Conservation (phyloP, 2,888 invertebrate genomes). For the Aquatica leii region DNA sequence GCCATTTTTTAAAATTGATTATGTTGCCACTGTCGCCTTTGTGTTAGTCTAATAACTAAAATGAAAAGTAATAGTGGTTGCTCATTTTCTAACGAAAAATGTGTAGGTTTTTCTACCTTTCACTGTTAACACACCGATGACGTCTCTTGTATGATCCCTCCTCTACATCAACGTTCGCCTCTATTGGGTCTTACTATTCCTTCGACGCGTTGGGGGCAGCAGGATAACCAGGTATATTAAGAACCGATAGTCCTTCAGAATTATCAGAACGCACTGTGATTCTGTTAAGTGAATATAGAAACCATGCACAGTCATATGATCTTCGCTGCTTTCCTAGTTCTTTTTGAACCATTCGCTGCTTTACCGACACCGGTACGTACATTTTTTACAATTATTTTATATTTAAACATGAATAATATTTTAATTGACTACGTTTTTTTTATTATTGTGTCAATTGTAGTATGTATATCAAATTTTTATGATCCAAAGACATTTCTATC, state of each 20-base stretch:
- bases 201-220: constrained; percentile 23
- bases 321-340: constrained; percentile 1
- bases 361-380: background rate
- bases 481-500: too few species aligned
- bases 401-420: too few species aligned
- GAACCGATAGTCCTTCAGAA: constrained; percentile 23
- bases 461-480: too few species aligned
- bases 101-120: constrained; percentile 23
- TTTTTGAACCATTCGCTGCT: background rate
- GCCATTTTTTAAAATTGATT: too few species aligned
- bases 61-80: too few species aligned
- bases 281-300: constrained; percentile 10
- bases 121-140: constrained; percentile 25
- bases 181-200: constrained; percentile 24
- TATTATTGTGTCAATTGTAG: too few species aligned
- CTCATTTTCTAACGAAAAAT: constrained; percentile 3
- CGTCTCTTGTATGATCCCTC: constrained; percentile 21
- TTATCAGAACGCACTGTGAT: constrained; percentile 19
- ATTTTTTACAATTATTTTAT: background rate
- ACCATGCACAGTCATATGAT: constrained; percentile 3
- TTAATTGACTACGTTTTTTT: too few species aligned
- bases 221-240: constrained; percentile 32
- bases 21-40: too few species aligned
- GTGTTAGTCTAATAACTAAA: too few species aligned
- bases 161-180: constrained; percentile 21